A percentile compares a stretch with the other conserved stretches of the same genome.
These are phyloP conservation scores for Brachypteracias leptosomus DNA, from an alignment of 2,113 vertebrate genomes.

Conservation along the genomic window DNA sequence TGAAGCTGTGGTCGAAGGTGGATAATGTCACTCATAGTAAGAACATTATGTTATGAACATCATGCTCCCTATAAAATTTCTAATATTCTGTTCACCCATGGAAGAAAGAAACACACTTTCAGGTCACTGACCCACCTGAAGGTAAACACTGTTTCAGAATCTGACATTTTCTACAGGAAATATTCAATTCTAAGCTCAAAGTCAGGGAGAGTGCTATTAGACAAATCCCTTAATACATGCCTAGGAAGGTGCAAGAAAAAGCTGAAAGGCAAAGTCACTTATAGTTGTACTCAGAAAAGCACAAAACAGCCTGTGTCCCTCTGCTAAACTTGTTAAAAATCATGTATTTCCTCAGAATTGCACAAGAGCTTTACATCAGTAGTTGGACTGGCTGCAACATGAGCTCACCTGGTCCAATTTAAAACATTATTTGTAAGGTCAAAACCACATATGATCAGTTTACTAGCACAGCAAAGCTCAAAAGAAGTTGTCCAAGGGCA, in stretches of 20 bases:
- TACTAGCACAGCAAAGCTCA: background rate
- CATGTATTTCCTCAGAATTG: background rate
- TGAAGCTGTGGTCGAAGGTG: background rate
- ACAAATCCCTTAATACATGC: background rate
- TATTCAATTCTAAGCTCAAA: background rate
- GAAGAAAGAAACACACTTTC: background rate
- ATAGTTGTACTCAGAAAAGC: accelerated
- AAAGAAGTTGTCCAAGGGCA: background rate
- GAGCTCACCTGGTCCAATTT: background rate
- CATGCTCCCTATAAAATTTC: background rate
- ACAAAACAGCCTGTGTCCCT: background rate
- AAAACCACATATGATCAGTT: background rate
- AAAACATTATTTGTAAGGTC: background rate
- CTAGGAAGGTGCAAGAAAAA: background rate
- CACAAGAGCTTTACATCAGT: background rate
- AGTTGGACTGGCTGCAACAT: background rate
- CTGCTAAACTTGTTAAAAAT: background rate
- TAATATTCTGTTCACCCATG: background rate
- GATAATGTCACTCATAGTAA: background rate
- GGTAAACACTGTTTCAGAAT: background rate
- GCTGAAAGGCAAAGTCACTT: background rate
- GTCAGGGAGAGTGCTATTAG: background rate
- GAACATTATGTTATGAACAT: background rate
- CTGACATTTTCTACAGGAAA: background rate
- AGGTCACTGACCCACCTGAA: background rate